Conservation (phyloP, 2,797 vertebrate genomes). For the Natrix natrix region DNA sequence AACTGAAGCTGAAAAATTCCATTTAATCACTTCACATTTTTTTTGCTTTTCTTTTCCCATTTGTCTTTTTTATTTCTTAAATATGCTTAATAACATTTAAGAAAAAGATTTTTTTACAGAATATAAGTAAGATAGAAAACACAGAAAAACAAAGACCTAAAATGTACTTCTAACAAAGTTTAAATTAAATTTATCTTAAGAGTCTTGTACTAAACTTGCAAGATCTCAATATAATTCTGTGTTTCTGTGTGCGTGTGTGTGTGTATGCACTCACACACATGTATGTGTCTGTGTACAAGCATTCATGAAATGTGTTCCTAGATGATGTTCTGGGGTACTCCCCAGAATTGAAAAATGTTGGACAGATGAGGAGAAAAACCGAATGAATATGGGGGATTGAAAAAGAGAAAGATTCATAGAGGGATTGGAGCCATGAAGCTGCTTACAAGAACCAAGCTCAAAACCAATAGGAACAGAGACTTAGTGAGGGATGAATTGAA, state of each 20-base stretch:
- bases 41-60: background rate
- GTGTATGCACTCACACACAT: background rate
- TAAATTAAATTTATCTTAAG: background rate
- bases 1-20: background rate
- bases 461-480: background rate
- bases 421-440: background rate
- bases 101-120: background rate
- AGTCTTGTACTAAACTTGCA: background rate
- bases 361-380: background rate
- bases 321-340: background rate
- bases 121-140: background rate
- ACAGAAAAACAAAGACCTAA: background rate
- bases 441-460: background rate
- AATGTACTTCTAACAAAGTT: conserved; percentile 7
- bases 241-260: background rate
- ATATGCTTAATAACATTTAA: background rate
- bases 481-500: background rate
- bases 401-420: background rate
- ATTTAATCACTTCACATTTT: background rate
- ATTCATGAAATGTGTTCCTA: background rate
- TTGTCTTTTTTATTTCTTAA: background rate
- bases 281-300: background rate
- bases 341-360: background rate
- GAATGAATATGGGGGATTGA: background rate
- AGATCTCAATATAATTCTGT: background rate